Evolutionary conservation across 2,888 invertebrate genomes (phyloP).

Genomic region (Epicampocera succincta): DNA sequence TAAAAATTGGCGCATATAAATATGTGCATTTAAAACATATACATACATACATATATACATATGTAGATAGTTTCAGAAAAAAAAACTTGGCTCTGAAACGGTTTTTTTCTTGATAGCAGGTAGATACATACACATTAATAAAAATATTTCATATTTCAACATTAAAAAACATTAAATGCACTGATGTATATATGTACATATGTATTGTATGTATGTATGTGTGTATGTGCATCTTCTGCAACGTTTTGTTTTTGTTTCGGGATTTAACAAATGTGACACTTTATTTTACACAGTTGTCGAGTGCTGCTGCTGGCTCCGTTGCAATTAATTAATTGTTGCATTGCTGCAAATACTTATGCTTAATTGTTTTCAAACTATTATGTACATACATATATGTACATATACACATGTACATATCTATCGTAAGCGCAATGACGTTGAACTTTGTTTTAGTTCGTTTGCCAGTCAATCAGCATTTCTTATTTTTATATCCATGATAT

Average conservation of each 20-base stretch:
- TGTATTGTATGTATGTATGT: too few relatives aligned
- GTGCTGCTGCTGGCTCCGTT: not conserved
- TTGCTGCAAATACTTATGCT: conserved; percentile 23
- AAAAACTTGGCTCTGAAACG: conserved; percentile 61
- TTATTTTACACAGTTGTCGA: conserved; percentile 11
- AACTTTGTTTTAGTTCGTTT: conserved; percentile 55
- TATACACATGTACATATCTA: too few relatives aligned
- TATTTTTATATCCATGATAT: conserved; percentile 1
- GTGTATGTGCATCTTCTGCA: conserved; percentile 5
- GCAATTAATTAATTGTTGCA: conserved; percentile 47
- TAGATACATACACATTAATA: conserved; percentile 2
- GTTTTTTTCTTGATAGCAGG: conserved; percentile 47
- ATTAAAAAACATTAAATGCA: conserved; percentile 2
- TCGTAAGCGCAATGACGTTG: conserved; percentile 59
- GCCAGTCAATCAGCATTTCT: conserved; percentile 57
- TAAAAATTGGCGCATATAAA: conserved; percentile 61
- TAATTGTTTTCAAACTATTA: conserved; percentile 47
- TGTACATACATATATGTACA: too few relatives aligned
- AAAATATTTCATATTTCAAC: conserved; percentile 50
- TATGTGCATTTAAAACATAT: conserved; percentile 46
- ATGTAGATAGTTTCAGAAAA: conserved; percentile 36
- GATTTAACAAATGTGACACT: conserved; percentile 39
- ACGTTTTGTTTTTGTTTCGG: conserved; percentile 5
- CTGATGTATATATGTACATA: too few relatives aligned
- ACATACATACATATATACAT: too few relatives aligned